These are phyloP conservation scores for Oncopodura yosiiana DNA, from an alignment of 1,140 invertebrate genomes.

Conservation along the genomic window DNA sequence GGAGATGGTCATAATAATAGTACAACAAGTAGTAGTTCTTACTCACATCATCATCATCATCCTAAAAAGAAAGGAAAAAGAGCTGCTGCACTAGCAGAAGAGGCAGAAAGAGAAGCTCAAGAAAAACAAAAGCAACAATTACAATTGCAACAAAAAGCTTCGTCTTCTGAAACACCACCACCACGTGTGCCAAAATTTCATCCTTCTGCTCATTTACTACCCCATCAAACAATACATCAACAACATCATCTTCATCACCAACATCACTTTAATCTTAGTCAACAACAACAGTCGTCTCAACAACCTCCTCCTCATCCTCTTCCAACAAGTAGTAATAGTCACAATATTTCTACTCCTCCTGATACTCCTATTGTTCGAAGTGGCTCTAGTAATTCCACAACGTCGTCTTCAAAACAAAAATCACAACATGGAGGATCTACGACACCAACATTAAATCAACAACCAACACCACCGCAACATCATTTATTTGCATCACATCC, in stretches of 20 bases:
- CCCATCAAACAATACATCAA: neutral
- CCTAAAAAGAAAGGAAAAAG: neutral
- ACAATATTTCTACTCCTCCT: constrained; percentile 3
- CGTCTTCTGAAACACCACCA: neutral
- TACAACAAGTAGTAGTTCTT: constrained; percentile 14
- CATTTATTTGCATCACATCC: neutral
- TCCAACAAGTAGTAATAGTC: neutral
- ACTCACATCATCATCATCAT: constrained; percentile 9
- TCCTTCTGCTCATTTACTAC: constrained; percentile 1
- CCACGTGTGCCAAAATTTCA: constrained; percentile 1
- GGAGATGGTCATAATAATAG: constrained; percentile 9
- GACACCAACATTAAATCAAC: too few species aligned
- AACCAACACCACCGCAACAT: constrained; percentile 7
- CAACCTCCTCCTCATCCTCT: neutral
- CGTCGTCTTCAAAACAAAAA: neutral
- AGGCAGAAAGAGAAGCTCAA: neutral
- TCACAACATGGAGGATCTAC: neutral
- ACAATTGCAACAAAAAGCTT: neutral
- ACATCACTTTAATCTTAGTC: neutral
- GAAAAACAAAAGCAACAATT: neutral
- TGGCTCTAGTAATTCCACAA: constrained; percentile 3
- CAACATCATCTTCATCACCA: neutral
- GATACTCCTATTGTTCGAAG: neutral
- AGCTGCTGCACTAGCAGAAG: neutral
- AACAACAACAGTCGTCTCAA: neutral